Conservation (phyloP, 2,888 invertebrate genomes). For the Himalopsyche tibetana region DNA sequence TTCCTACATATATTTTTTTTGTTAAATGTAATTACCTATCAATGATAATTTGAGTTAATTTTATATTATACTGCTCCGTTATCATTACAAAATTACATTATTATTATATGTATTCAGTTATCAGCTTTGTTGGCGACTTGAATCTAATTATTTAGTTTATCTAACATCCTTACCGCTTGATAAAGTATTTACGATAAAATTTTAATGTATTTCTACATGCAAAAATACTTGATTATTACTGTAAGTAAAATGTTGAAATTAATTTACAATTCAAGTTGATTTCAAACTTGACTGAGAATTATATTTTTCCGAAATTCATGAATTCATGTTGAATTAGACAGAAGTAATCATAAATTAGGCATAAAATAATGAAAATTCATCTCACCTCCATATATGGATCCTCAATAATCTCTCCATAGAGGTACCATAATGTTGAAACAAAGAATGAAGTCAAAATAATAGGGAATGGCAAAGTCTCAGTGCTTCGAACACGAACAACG, state of each 20-base stretch:
- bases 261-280: no score
- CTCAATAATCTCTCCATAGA: constrained; percentile 87
- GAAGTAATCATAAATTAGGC: constrained; percentile 64
- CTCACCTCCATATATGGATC: constrained; percentile 88
- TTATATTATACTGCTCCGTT: no score
- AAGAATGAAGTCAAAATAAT: constrained; percentile 90
- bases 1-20: no score
- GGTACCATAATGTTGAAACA: constrained; percentile 89
- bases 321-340: constrained; percentile 38
- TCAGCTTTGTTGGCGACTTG: not conserved
- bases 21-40: no score
- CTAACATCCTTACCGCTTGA: constrained; percentile 23
- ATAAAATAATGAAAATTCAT: not conserved
- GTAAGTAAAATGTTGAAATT: no score
- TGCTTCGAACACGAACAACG: constrained; percentile 87
- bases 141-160: not conserved
- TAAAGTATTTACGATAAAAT: not conserved
- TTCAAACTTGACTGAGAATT: not conserved
- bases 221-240: not conserved
- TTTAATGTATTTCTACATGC: not conserved
- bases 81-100: not conserved
- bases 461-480: constrained; percentile 92
- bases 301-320: not conserved
- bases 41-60: no score
- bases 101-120: not conserved